Evolutionary conservation across 1,140 invertebrate species (phyloP), one percentile per base, ranked within the genome.

Genomic region (Pogonomyrmex californicus): DNA sequence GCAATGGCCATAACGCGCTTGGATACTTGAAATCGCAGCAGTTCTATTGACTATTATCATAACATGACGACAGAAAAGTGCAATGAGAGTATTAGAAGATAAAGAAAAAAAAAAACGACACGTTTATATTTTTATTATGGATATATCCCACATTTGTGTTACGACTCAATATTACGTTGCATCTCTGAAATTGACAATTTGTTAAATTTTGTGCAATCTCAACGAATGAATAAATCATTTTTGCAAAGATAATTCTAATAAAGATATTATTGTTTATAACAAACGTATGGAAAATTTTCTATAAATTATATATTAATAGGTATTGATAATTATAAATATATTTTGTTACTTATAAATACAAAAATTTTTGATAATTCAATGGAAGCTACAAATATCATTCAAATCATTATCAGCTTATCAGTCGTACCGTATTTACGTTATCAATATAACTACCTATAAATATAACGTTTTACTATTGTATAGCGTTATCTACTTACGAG

Each of bases 11-110:
- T 85, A 83, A 87, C 41, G 30, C 78, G 78, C 36, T 33, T 85
- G 83, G 54, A 83, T 86, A 85, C 75, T 62, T 73, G 68, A 81
- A 77, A 91, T 91, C 56, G 90, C 89, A 60, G 81, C 41, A 65
- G 62, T 89, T 85, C 58, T 60, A 86, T 66, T 56, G 78, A 49
- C 58, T 14, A 49, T 73, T 66, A 65, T 44, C 71, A 30, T n/a
- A 54, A 77, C 38, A 63, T 63, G 44, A 82, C 51, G 66, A 58
- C 30, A 36, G 44, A 38, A 17, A 33, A 17, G 41, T 54, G 30
- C 10, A 49, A 23, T 23, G 23, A 23, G 23, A 0, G 23, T 23
- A 23, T 23, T 23, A 2, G 30, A 54, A 70, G 36, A 2, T 58
- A 14, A 14, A n/a, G 33, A 30, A 12, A 70, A 54, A 76, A 66